phyloP scores from a whole-genome alignment of 2,888 invertebrate genomes.

The Agrotis puta region DNA sequence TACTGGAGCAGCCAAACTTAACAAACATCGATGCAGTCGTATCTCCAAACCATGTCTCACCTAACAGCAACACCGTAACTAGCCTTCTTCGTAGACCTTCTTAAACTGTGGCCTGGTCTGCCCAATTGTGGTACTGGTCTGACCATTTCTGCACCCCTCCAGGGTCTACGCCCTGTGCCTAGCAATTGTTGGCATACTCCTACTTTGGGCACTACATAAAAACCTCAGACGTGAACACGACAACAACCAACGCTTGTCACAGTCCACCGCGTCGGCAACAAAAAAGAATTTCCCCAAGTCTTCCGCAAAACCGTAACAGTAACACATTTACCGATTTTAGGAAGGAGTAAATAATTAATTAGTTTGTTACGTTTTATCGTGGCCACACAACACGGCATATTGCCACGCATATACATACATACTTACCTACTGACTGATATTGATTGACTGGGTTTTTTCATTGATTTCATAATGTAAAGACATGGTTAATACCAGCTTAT shows the following conservation, averaged over 20 bases:
- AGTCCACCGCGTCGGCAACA: slow-evolving; percentile 21
- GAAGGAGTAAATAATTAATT: slow-evolving; percentile 60
- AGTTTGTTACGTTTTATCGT: slow-evolving; percentile 36
- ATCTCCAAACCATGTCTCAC: neutral
- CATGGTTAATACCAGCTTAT: too few relatives aligned
- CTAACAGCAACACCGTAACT: neutral
- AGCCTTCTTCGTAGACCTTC: too few relatives aligned
- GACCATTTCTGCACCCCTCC: too few relatives aligned
- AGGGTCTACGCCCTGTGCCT: too few relatives aligned
- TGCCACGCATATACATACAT: slow-evolving; percentile 57
- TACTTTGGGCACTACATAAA: too few relatives aligned
- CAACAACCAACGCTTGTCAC: slow-evolving; percentile 32
- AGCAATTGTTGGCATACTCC: too few relatives aligned
- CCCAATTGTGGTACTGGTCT: too few relatives aligned
- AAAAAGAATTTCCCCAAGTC: slow-evolving; percentile 49
- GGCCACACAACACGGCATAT: slow-evolving; percentile 37
- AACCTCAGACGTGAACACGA: slow-evolving; percentile 22
- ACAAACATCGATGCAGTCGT: neutral
- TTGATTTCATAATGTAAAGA: slow-evolving; percentile 1
- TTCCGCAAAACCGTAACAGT: slow-evolving; percentile 67
- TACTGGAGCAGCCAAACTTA: too few relatives aligned
- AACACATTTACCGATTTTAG: slow-evolving; percentile 67
- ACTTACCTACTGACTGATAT: slow-evolving; percentile 37
- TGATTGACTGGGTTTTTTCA: slow-evolving; percentile 9
- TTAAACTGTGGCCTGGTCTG: too few relatives aligned